Conservation (phyloP, 1,140 invertebrate genomes). For the Caenorhabditis remanei region DNA sequence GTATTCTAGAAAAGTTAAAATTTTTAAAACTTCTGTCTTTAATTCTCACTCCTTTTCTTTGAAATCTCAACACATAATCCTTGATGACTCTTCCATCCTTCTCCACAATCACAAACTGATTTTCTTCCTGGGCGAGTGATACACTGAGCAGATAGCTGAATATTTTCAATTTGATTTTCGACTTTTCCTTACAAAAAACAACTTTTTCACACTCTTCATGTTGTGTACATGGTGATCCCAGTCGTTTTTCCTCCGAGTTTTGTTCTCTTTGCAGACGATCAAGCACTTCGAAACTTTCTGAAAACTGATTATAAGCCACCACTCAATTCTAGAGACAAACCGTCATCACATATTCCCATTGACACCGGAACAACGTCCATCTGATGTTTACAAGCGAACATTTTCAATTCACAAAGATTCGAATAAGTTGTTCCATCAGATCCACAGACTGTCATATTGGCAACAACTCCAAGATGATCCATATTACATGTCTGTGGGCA, state of each 20-base stretch:
- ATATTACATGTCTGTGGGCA: conserved; percentile 59
- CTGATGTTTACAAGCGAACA: conserved; percentile 83
- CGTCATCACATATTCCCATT: conserved; percentile 63
- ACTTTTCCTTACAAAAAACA: neutral
- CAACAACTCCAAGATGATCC: conserved; percentile 50
- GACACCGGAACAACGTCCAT: conserved; percentile 62
- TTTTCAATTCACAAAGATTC: conserved; percentile 87
- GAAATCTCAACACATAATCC: conserved; percentile 21
- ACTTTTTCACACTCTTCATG: conserved; percentile 47
- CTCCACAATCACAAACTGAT: conserved; percentile 59
- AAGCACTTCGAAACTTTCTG: conserved; percentile 40
- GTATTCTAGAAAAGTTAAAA: neutral
- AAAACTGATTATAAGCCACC: neutral
- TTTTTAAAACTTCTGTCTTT: neutral
- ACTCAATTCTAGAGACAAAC: conserved; percentile 12
- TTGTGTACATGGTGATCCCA: conserved; percentile 48
- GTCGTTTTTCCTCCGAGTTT: conserved; percentile 1
- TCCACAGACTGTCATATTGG: conserved; percentile 84
- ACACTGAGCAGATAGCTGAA: conserved; percentile 56
- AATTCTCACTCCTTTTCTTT: conserved; percentile 22
- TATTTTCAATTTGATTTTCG: too few relatives aligned
- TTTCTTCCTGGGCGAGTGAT: conserved; percentile 46
- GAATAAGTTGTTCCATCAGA: conserved; percentile 89
- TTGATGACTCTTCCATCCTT: conserved; percentile 46
- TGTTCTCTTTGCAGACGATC: conserved; percentile 56